Percentiles rank a stretch among this genome's conserved stretches.
Conservation (phyloP, 2,113 vertebrate genomes). For the Taurulus bubalis region DNA sequence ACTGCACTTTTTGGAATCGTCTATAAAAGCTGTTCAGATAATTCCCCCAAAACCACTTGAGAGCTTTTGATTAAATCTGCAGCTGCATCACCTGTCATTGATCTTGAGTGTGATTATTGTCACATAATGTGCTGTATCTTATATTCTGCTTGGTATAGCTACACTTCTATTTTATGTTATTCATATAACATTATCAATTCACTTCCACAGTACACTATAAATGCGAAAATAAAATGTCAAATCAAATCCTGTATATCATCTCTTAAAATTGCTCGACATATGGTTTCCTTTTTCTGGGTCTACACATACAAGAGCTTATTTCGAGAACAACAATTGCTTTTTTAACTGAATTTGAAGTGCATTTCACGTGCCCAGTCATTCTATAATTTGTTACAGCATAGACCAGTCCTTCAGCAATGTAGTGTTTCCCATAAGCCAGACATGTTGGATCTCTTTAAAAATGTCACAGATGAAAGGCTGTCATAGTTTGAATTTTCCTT, state of each 20-base stretch:
- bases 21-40: background rate
- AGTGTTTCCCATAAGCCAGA: background rate
- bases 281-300: conserved; percentile 11
- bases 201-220: conserved; percentile 11
- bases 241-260: conserved; percentile 20
- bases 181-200: conserved; percentile 11
- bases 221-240: conserved; percentile 34
- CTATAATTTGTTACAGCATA: conserved; percentile 49
- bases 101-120: conserved; percentile 3
- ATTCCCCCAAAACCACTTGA: background rate
- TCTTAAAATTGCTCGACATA: conserved; percentile 35
- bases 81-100: conserved; percentile 9
- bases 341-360: conserved; percentile 38
- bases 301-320: conserved; percentile 15
- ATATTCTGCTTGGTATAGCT: conserved; percentile 6
- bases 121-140: background rate
- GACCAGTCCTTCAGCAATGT: conserved; percentile 37
- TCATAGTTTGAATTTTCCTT: background rate
- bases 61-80: conserved; percentile 4
- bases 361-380: conserved; percentile 27
- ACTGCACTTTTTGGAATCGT: background rate
- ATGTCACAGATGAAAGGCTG: conserved; percentile 29
- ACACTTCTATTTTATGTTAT: background rate
- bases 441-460: conserved; percentile 32
- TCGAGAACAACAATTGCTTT: conserved; percentile 39